Conservation (phyloP, 2,888 invertebrate species). For the Drosophila mayaguana region DNA sequence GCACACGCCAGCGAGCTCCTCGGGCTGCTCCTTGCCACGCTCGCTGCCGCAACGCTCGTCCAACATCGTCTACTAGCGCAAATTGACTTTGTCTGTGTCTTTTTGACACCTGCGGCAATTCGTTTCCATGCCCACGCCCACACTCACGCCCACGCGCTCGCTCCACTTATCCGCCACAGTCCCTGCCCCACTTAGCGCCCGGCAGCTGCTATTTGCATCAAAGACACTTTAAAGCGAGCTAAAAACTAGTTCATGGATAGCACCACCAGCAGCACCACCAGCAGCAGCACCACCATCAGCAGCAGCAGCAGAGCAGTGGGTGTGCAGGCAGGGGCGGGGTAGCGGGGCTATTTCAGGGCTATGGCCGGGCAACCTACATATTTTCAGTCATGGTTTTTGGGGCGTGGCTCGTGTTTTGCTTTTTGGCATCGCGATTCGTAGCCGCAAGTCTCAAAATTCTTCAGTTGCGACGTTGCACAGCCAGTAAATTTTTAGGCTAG, state of each 20-base stretch:
- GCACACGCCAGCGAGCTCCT: conserved; percentile 59
- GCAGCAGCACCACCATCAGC: not conserved
- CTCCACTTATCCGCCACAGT: not conserved
- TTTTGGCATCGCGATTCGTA: conserved; percentile 74
- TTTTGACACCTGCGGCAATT: conserved; percentile 80
- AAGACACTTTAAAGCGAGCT: conserved; percentile 76
- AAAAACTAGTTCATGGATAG: conserved; percentile 75
- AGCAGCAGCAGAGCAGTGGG: not conserved
- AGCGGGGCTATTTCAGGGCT: no score
- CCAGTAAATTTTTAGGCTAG: conserved; percentile 39
- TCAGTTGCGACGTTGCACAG: conserved; percentile 39
- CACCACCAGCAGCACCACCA: conserved; percentile 9
- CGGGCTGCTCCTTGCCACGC: conserved; percentile 12
- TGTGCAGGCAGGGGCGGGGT: conserved; percentile 10
- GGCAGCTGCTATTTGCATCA: conserved; percentile 61
- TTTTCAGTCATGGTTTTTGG: conserved; percentile 54
- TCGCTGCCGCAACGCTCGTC: not conserved
- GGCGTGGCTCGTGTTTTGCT: conserved; percentile 56
- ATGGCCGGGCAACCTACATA: conserved; percentile 68
- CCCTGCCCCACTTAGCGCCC: conserved; percentile 1
- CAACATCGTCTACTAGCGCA: conserved; percentile 57
- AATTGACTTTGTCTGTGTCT: conserved; percentile 80
- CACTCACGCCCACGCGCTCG: conserved; percentile 35
- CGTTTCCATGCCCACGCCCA: conserved; percentile 61
- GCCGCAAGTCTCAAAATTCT: conserved; percentile 77